Percentiles rank a stretch among this genome's conserved stretches.
Evolutionary conservation across 2,888 invertebrate genomes (phyloP).

Genomic region (Temnothorax unifasciatus): DNA sequence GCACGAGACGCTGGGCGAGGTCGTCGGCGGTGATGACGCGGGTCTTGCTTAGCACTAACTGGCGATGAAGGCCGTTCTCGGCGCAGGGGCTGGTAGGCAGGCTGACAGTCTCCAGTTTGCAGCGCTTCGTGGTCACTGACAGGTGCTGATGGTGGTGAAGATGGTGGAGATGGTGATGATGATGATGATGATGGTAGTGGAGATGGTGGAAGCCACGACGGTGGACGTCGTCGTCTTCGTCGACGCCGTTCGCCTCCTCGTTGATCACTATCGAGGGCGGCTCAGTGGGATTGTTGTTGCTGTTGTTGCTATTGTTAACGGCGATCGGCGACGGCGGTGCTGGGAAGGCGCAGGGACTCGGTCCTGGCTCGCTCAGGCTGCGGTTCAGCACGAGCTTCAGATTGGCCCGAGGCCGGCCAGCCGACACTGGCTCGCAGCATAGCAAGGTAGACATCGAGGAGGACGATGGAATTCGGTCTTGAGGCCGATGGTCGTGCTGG

Average conservation of each 20-base stretch:
- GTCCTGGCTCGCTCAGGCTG: conserved; percentile 88
- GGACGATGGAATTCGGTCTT: conserved; percentile 46
- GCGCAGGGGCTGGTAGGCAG: conserved; percentile 88
- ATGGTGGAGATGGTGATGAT: conserved; percentile 70
- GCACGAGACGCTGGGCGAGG: conserved; percentile 86
- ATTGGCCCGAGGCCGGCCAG: conserved; percentile 87
- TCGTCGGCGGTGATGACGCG: conserved; percentile 87
- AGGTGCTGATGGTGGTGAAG: conserved; percentile 69
- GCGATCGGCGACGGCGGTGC: conserved; percentile 77
- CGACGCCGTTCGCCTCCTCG: conserved; percentile 67
- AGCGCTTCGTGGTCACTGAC: conserved; percentile 86
- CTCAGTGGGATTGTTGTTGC: conserved; percentile 65
- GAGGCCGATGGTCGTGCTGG: conserved; percentile 46
- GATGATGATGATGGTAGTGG: conserved; percentile 69
- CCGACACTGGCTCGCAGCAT: conserved; percentile 86
- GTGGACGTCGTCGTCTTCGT: conserved; percentile 62
- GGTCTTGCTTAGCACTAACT: conserved; percentile 87
- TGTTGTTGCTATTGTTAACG: conserved; percentile 59
- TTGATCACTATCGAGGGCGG: conserved; percentile 54
- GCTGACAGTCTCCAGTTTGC: conserved; percentile 87
- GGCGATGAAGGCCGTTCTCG: conserved; percentile 87
- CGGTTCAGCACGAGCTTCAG: conserved; percentile 88
- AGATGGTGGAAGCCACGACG: conserved; percentile 44
- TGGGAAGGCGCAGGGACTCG: conserved; percentile 80
- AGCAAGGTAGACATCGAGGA: conserved; percentile 87